A percentile compares a stretch with the other conserved stretches of the same genome.
Evolutionary conservation across 2,113 vertebrate species (phyloP).

Genomic region (Serilophus lunatus): DNA sequence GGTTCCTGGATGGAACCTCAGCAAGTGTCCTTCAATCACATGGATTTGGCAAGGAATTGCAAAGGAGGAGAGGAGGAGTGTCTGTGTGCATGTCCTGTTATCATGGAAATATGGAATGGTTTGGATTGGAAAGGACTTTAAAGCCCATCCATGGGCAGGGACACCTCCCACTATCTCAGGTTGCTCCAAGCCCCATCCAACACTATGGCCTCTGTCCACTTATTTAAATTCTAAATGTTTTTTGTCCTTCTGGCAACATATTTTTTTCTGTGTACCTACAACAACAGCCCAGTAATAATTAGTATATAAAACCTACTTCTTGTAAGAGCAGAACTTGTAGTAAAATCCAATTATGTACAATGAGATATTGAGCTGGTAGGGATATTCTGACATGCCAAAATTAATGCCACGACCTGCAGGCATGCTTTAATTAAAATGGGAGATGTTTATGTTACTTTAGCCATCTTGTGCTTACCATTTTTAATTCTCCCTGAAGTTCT

Average conservation of each 20-base stretch:
- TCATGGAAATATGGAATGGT: background rate
- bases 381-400: background rate
- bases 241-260: background rate
- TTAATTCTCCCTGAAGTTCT: background rate
- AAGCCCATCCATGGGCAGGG: background rate
- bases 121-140: background rate
- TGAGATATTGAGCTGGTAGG: background rate
- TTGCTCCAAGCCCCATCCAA: no score
- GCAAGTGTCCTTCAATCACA: background rate
- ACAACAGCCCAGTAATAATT: background rate
- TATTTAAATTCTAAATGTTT: background rate
- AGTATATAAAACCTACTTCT: background rate
- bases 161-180: background rate
- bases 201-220: no score
- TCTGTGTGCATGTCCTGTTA: fast-evolving
- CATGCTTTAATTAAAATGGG: background rate
- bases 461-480: background rate
- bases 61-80: background rate
- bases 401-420: background rate
- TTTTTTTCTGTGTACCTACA: background rate
- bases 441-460: background rate
- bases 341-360: background rate
- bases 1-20: no score
- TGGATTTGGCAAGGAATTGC: background rate
- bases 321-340: background rate